Base-by-base conservation (phyloP, 2,797 vertebrate genomes). In the Discoglossus pictus region DNA sequence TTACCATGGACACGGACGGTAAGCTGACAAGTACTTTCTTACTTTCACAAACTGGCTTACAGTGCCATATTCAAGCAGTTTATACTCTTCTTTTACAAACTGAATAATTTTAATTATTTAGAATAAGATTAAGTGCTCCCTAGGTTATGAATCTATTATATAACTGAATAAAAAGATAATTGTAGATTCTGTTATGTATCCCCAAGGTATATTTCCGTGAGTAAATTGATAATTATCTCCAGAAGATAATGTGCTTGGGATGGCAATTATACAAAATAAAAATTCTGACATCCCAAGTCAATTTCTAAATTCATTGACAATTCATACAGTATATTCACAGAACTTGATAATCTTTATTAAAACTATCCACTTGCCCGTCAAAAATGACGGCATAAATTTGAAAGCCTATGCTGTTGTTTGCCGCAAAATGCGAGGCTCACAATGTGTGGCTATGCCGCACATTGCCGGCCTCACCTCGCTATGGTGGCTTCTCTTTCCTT, bases 221-320 rank as follows among this genome's bases (percentile, higher is more conserved):
- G 60, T 63, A 70, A 70, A 70, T 70, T 70, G 68, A 70, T 70
- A 70, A 63, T 70, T 70, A 63, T 27, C 60, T 61, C 38, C 17
- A 10, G 23, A 17, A 31, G 60, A 64, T 64, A 64, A 64, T 60
- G 25, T 17, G 36, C 24, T 60, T 60, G 34, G 52, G 39, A 67
- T 69, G 60, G 58, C 58, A 62, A 36, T 50, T 70, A 15, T 48
- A 40, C 12, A 42, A 63, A 70, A 58, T 55, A 61, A 17, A 39
- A 48, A 21, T 55, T 63, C 43, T 64, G 24, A 31, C 21, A 39
- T 27, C 58, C 48, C 50, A 10, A 40, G 42, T 31, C 51, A 42
- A 9, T 48, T 11, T 48, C 53, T 63, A 31, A 34, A 70, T 55
- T 61, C 54, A 40, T 48, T 17, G 18, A 62, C 39, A 48, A 44